Evolutionary conservation across 2,888 invertebrate species (phyloP), one percentile per base, ranked within the genome.

Genomic region (Pediacus dermestoides): DNA sequence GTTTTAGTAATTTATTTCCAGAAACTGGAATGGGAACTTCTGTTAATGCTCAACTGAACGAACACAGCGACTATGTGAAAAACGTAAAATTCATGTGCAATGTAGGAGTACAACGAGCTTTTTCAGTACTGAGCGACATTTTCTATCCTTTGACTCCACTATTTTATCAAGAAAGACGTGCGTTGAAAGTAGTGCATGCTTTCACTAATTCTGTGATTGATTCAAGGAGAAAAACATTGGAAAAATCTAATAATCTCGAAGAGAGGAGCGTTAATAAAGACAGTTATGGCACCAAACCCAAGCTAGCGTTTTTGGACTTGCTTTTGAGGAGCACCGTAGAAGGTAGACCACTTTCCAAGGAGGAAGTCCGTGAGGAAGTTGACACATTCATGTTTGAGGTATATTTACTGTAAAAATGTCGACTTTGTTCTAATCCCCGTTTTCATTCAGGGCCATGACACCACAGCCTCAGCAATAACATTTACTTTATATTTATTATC

Each of bases 321-420:
- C 23, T 23, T n/a, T 7, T 23, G 8, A 10, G 9, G 8, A 10
- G 9, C 3, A 23, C 4, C 3, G 10, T 23, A 9, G 23, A 23
- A 9, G 23, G 23, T 3, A 23, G 10, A n/a, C 3, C 4, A 4
- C 10, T 23, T 4, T 4, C 23, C 3, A 9, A 38, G 18, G 26
- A 37, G n/a, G 32, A 32, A 25, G 26, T 37, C 9, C 14, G 37
- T 4, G 37, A 37, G 11, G 38, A 38, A 11, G 32, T 38, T 8
- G 38, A 38, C 27, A 38, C 38, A 2, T 32, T 38, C 25, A 38
- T 38, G 38, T 31, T 33, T 10, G 38, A 32, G 2, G 38, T 38
- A 21, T n/a, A n/a, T n/a, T n/a, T n/a, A 36, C 30, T 36, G 9
- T 26, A 8, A 8, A 9, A 8, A 26, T 9, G 4, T 4, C 26